Percentiles rank a stretch among this genome's conserved stretches.
phyloP scores from a whole-genome alignment of 2,888 invertebrate species.

The Sesia bembeciformis region DNA sequence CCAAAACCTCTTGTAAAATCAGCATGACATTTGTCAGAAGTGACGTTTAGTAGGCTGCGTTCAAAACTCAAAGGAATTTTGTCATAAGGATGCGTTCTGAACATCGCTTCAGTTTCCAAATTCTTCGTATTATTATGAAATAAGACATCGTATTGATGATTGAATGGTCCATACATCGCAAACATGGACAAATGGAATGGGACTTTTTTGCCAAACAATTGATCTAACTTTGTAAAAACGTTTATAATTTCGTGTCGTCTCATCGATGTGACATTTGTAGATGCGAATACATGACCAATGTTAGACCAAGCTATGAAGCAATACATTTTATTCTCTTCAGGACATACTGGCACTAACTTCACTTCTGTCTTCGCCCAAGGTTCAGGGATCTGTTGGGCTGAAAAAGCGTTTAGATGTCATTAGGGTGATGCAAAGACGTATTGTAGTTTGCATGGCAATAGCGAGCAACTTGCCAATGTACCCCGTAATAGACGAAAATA shows the following conservation, averaged over 20 bases:
- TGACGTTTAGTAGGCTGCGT: conserved; percentile 25
- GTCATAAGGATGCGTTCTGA: conserved; percentile 42
- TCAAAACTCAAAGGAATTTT: conserved; percentile 56
- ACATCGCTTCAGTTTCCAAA: conserved; percentile 34
- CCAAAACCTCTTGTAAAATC: conserved; percentile 19
- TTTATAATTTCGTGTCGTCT: conserved; percentile 80
- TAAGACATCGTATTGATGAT: conserved; percentile 76
- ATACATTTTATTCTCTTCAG: conserved; percentile 58
- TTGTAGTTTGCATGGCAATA: too few species aligned
- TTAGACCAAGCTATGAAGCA: conserved; percentile 81
- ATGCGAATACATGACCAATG: conserved; percentile 79
- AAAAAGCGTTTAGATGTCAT: conserved; percentile 5
- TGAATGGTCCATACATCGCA: conserved; percentile 80
- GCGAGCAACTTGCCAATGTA: too few species aligned
- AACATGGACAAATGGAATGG: conserved; percentile 76
- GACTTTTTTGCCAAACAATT: conserved; percentile 78
- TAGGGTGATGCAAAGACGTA: too few species aligned
- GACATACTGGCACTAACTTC: conserved; percentile 75
- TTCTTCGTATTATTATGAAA: conserved; percentile 76
- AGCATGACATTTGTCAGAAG: conserved; percentile 26
- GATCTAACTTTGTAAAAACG: conserved; percentile 80
- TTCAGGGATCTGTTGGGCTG: conserved; percentile 50
- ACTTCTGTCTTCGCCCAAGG: conserved; percentile 35
- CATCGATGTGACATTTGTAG: conserved; percentile 67
- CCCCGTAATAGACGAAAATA: too few species aligned